These are phyloP conservation scores for Luperina testacea DNA, from an alignment of 2,888 invertebrate species.

Conservation along the genomic window DNA sequence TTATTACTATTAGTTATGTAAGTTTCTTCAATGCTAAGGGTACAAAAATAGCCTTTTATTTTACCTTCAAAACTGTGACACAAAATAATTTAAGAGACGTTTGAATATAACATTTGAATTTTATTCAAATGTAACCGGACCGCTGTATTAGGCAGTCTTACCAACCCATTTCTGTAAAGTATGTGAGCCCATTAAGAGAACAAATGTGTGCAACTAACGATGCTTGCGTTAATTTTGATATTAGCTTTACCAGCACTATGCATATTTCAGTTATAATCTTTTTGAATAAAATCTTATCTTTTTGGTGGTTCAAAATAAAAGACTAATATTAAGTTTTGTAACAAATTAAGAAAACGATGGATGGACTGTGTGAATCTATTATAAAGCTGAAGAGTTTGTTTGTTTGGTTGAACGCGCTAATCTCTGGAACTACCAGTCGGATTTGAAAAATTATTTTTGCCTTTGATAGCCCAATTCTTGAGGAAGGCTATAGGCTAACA, in stretches of 20 bases:
- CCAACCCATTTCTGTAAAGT: conserved; percentile 51
- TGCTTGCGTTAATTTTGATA: conserved; percentile 46
- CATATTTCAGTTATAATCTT: conserved; percentile 29
- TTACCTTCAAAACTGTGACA: background rate
- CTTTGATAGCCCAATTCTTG: no score
- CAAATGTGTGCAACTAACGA: conserved; percentile 51
- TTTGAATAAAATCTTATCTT: no score
- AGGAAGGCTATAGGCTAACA: no score
- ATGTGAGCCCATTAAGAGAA: conserved; percentile 51
- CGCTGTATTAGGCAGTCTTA: conserved; percentile 39
- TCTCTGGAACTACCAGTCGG: no score
- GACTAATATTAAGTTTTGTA: background rate
- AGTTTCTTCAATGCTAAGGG: background rate
- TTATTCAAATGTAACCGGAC: conserved; percentile 31
- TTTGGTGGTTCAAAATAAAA: background rate
- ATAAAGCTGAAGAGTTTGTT: no score
- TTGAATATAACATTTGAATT: background rate
- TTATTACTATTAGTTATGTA: background rate
- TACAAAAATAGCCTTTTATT: background rate
- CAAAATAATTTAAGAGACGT: background rate
- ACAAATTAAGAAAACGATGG: background rate
- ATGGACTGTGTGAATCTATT: background rate
- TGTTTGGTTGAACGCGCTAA: no score
- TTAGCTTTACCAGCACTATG: conserved; percentile 27
- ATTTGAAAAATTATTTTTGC: no score